Base-by-base conservation (phyloP, 1,140 invertebrate genomes). In the Macrocentrus cingulum region DNA sequence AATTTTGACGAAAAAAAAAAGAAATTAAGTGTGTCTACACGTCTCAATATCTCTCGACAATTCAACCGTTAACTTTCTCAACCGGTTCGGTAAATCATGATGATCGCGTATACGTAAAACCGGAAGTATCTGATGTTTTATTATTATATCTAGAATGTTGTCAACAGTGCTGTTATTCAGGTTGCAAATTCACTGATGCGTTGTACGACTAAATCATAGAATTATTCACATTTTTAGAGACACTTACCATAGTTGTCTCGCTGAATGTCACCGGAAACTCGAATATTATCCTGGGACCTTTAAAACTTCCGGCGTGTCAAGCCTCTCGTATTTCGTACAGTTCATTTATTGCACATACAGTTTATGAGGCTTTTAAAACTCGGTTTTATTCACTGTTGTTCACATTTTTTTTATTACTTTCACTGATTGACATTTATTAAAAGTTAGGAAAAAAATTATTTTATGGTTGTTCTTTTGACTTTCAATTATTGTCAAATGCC, bases 21-120 rank as follows among this genome's bases (percentile, higher is more conserved):
- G n/a, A n/a, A n/a, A n/a, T n/a, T n/a, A n/a, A n/a, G 25, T 29
- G 25, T 9, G 25, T 29, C 25, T 29, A 49, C n/a, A 16, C 11
- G 8, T 19, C 19, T 13, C 37, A 50, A 13, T 34, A 13, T 37
- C 36, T 51, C 32, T 29, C 32, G 18, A 36, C n/a, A 34, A 41
- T 20, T 41, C n/a, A 13, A 58, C 48, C 48, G 56, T 58, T 51
- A 58, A 51, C 56, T 58, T 58, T 58, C 56, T 51, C 48, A 58
- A 58, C 56, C 56, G 56, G 56, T 58, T 58, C 23, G 23, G 29
- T 34, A 52, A 58, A 58, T 51, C 39, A 18, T 36, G 8, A 7
- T 42, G 13, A n/a, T n/a, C n/a, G n/a, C n/a, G n/a, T n/a, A 29
- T 49, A 42, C 36, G 39, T 20, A 48, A 42, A 44, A 51, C 36